These are phyloP conservation scores for Panagrolaimus sp. DNA, from an alignment of 1,140 invertebrate genomes.

Conservation along the genomic window DNA sequence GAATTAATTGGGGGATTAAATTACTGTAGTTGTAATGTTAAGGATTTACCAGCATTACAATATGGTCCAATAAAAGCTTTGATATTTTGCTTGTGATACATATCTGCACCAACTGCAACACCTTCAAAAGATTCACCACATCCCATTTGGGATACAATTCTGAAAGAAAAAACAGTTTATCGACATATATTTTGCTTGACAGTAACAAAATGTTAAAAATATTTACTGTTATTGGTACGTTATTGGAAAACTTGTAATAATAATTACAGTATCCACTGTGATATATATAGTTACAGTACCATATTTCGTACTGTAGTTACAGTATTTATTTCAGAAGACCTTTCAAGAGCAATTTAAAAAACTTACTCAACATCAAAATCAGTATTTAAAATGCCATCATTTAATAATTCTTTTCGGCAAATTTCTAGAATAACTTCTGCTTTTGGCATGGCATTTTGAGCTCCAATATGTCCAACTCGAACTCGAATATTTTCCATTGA, in stretches of 20 bases:
- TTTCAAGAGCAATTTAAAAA: not conserved
- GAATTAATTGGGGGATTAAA: slow-evolving; percentile 33
- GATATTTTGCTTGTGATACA: slow-evolving; percentile 37
- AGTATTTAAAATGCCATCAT: slow-evolving; percentile 47
- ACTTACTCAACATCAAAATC: slow-evolving; percentile 54
- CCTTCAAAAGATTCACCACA: slow-evolving; percentile 47
- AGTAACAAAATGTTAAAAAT: no score
- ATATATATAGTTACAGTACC: no score
- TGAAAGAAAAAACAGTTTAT: no score
- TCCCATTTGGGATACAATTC: slow-evolving; percentile 36
- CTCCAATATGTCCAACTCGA: slow-evolving; percentile 55
- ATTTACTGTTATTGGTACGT: no score
- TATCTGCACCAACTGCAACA: slow-evolving; percentile 40
- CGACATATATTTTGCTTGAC: no score
- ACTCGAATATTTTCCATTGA: slow-evolving; percentile 19
- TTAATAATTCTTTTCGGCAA: slow-evolving; percentile 48
- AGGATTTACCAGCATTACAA: not conserved
- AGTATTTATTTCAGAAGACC: no score
- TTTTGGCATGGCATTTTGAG: slow-evolving; percentile 55
- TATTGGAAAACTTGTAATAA: no score
- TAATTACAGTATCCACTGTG: no score
- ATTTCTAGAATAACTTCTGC: slow-evolving; percentile 51
- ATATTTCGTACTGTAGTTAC: no score
- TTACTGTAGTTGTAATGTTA: slow-evolving; percentile 24
- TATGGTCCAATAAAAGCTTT: slow-evolving; percentile 17